phyloP scores from a whole-genome alignment of 1,140 invertebrate genomes.

The Tyrophagus putrescentiae region DNA sequence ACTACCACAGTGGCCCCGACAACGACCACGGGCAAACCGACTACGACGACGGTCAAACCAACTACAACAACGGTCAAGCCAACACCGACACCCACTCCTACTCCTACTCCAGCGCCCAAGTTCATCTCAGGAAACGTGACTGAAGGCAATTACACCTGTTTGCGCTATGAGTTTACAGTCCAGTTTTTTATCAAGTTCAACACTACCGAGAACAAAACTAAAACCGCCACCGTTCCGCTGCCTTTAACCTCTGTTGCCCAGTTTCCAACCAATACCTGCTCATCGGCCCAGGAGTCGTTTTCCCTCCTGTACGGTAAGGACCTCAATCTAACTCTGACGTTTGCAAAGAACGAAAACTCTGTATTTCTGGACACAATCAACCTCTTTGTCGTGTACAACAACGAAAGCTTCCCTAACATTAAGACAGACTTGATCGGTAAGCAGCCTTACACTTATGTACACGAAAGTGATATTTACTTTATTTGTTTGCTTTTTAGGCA shows the following conservation, averaged over 20 bases:
- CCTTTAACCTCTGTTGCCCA: background rate
- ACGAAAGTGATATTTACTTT: too few relatives aligned
- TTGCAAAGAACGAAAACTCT: background rate
- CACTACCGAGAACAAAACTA: background rate
- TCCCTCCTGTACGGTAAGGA: background rate
- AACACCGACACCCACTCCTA: background rate
- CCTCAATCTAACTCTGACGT: background rate
- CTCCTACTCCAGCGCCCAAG: background rate
- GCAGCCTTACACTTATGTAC: too few relatives aligned
- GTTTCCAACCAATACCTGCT: constrained; percentile 5
- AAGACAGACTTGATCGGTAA: background rate
- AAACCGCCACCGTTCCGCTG: background rate
- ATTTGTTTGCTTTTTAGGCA: too few relatives aligned
- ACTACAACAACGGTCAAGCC: background rate
- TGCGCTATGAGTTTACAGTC: background rate
- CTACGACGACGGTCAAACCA: constrained; percentile 5
- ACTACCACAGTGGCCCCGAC: constrained; percentile 1
- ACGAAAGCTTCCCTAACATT: background rate
- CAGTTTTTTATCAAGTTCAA: background rate
- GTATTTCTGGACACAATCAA: background rate
- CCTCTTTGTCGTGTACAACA: background rate
- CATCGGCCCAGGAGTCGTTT: background rate
- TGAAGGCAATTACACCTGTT: constrained; percentile 9
- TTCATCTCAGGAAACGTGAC: constrained; percentile 1
- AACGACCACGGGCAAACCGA: constrained; percentile 9